phyloP scores from a whole-genome alignment of 1,140 invertebrate genomes.

The Aphidius ervi region DNA sequence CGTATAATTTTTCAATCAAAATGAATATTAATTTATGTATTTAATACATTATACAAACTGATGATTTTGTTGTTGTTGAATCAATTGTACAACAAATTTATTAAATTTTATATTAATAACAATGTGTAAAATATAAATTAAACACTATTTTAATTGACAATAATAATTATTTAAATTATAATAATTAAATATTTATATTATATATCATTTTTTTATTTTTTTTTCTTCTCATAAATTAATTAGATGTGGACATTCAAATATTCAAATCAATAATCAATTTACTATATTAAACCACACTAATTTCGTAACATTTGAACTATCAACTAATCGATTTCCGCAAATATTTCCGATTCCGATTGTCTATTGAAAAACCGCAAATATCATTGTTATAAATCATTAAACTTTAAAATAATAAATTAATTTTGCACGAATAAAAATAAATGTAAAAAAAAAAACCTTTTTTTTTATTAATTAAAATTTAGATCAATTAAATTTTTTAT shows the following conservation, averaged over 20 bases:
- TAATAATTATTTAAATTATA: not conserved
- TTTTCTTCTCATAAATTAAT: not conserved
- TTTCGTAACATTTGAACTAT: slow-evolving; percentile 12
- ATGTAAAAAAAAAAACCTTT: too few relatives aligned
- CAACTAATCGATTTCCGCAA: slow-evolving; percentile 17
- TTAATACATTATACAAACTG: too few relatives aligned
- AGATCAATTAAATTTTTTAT: too few relatives aligned
- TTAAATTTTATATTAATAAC: too few relatives aligned
- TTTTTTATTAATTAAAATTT: too few relatives aligned
- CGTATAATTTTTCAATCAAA: too few relatives aligned
- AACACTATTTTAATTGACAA: too few relatives aligned
- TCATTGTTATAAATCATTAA: slow-evolving; percentile 3
- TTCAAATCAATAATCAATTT: slow-evolving; percentile 16
- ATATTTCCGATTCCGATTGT: slow-evolving; percentile 18
- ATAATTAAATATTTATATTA: not conserved
- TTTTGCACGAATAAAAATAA: not conserved
- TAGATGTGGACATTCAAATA: not conserved
- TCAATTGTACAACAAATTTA: too few relatives aligned
- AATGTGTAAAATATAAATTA: too few relatives aligned
- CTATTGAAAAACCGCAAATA: slow-evolving; percentile 14
- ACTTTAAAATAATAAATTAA: not conserved
- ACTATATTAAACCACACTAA: slow-evolving; percentile 17
- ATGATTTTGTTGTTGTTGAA: too few relatives aligned
- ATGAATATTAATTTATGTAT: too few relatives aligned
- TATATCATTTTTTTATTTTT: not conserved